Base-by-base conservation (phyloP, 1,140 invertebrate species). In the Geopemphigus sp. region DNA sequence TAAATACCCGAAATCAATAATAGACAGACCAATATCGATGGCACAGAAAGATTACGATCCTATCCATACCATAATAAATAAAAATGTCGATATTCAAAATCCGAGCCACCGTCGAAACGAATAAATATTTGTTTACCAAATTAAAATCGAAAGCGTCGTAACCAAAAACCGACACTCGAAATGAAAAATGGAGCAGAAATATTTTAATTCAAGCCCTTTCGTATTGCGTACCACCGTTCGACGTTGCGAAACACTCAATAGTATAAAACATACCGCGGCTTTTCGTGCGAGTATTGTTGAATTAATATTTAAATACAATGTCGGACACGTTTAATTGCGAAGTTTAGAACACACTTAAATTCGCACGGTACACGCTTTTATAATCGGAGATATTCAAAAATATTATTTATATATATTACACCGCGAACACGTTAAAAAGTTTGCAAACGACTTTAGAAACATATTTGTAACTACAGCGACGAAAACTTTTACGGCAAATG, bases 401-500 rank as follows among this genome's bases (percentile, higher is more conserved):
- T n/a, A n/a, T n/a, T n/a, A n/a, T 50, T 19, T 4, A 39, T 39
- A 39, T 8, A 8, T 39, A 39, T 39, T 39, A 72, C 17, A 53
- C 8, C 14, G 47, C 68, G 26, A 29, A 29, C 29, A 11, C 26
- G 17, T 72, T 24, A 72, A 72, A 70, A 53, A 72, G 29, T 72
- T 72, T 32, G 1, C 24, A 10, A 5, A 1, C 19, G 50, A 72
- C 68, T 72, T 54, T 54, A 14, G 54, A 72, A 72, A 72, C 50
- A 54, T 54, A 54, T 29, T 72, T 11, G 15, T 5, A 72, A 54
- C 68, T 72, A 47, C 22, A 54, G n/a, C 47, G 66, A 50, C 66
- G 5, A 15, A 68, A 68, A 68, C n/a, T 72, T 72, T 72, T 54
- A n/a, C 5, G 53, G 10, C 53, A 72, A 72, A 72, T 10, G 24